Percentiles rank a stretch among this genome's conserved stretches.
These are phyloP conservation scores for Philereme transversata DNA, from an alignment of 2,888 invertebrate genomes.

Conservation along the genomic window DNA sequence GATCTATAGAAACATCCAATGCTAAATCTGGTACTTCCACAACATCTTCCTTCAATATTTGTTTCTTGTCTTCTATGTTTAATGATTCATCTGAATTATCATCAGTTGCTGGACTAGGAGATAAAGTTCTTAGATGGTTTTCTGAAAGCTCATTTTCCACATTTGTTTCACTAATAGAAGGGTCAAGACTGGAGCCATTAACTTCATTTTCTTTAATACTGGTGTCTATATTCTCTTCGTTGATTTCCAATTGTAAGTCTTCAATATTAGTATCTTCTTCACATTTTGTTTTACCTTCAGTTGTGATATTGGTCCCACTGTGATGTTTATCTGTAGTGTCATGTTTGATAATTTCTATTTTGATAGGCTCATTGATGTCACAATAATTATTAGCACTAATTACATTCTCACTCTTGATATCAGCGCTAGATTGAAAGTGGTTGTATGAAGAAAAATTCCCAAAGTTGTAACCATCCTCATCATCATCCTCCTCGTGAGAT, in stretches of 20 bases:
- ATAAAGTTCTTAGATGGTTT: slow-evolving; percentile 38
- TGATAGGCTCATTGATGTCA: slow-evolving; percentile 37
- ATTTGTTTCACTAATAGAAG: slow-evolving; percentile 40
- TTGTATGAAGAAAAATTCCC: slow-evolving; percentile 62
- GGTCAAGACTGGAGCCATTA: slow-evolving; percentile 30
- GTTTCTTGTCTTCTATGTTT: slow-evolving; percentile 30
- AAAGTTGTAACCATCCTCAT: slow-evolving; percentile 61
- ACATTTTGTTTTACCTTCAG: slow-evolving; percentile 46
- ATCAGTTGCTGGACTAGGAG: slow-evolving; percentile 33
- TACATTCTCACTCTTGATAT: slow-evolving; percentile 35
- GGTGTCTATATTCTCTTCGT: slow-evolving; percentile 46
- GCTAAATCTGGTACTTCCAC: slow-evolving; percentile 29
- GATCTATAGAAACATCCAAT: slow-evolving; percentile 23
- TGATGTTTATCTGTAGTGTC: slow-evolving; percentile 21
- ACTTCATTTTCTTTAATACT: slow-evolving; percentile 42
- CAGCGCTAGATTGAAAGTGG: slow-evolving; percentile 49
- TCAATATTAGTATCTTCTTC: slow-evolving; percentile 62
- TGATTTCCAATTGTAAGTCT: slow-evolving; percentile 66
- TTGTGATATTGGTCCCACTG: slow-evolving; percentile 36
- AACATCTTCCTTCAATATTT: slow-evolving; percentile 28
- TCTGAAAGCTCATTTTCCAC: slow-evolving; percentile 41
- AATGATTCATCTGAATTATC: slow-evolving; percentile 38
- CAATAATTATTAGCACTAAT: slow-evolving; percentile 32
- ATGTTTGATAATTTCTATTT: slow-evolving; percentile 32
- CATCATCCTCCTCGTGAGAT: slow-evolving; percentile 74